phyloP scores from a whole-genome alignment of 2,888 invertebrate species.

The Taphrorychus bicolor region DNA sequence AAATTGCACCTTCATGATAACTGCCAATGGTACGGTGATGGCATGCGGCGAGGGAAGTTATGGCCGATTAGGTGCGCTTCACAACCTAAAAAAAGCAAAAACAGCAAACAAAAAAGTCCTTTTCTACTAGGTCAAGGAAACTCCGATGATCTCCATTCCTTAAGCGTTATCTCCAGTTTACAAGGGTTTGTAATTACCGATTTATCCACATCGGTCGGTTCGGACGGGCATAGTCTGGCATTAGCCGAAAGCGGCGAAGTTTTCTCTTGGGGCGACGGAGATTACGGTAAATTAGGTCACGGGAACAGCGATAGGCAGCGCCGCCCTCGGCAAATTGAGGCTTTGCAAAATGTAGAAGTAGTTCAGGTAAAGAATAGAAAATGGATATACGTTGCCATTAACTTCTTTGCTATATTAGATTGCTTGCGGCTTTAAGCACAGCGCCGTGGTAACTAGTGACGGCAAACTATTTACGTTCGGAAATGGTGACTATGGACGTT shows the following conservation, averaged over 20 bases:
- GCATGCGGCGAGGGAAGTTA: conserved; percentile 73
- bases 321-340: conserved; percentile 69
- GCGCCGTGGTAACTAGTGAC: conserved; percentile 69
- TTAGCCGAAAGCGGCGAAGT: conserved; percentile 71
- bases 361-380: conserved; percentile 55
- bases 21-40: conserved; percentile 66
- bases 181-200: conserved; percentile 71
- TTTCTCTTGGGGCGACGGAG: conserved; percentile 72
- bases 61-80: conserved; percentile 64
- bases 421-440: conserved; percentile 70
- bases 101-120: too few species aligned
- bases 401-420: conserved; percentile 55
- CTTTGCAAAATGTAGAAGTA: conserved; percentile 67
- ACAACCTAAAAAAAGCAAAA: too few species aligned
- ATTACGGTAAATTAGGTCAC: conserved; percentile 71
- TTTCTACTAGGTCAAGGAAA: conserved; percentile 62
- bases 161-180: conserved; percentile 66
- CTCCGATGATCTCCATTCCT: conserved; percentile 66
- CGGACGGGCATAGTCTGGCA: conserved; percentile 71
- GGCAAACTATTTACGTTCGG: conserved; percentile 72
- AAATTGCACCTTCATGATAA: conserved; percentile 70
- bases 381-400: too few species aligned
- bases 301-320: conserved; percentile 70
- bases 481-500: conserved; percentile 69
- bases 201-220: conserved; percentile 68